Conservation (phyloP, 1,140 invertebrate genomes). For the Drusus annulatus region DNA sequence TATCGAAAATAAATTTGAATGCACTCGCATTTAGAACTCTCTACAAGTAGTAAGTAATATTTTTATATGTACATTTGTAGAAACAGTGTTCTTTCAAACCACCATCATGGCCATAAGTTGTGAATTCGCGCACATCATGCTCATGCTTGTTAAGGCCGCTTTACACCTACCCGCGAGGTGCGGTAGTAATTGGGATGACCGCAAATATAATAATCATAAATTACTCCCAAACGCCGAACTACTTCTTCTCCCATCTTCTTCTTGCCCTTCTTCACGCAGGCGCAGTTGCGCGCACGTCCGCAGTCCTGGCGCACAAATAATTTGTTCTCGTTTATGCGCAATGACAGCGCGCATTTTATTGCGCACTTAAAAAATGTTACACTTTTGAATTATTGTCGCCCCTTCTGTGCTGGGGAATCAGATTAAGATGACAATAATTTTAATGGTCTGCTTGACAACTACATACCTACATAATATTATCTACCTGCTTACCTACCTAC, state of each 20-base stretch:
- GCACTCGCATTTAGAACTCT: no score
- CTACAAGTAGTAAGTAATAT: no score
- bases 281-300: not conserved
- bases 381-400: conserved; percentile 15
- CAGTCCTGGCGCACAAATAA: conserved; percentile 41
- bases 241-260: no score
- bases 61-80: no score
- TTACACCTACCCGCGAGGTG: conserved; percentile 17
- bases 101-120: not conserved
- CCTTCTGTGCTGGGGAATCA: conserved; percentile 10
- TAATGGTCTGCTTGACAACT: no score
- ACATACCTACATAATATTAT: no score
- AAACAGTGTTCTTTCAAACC: not conserved
- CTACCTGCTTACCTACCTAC: no score
- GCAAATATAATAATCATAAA: conserved; percentile 47
- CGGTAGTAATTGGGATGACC: conserved; percentile 44
- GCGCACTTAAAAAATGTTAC: conserved; percentile 5
- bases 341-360: conserved; percentile 45
- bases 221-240: conserved; percentile 13
- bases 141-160: conserved; percentile 28
- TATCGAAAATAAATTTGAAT: no score
- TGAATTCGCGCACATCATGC: conserved; percentile 29
- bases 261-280: no score
- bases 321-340: conserved; percentile 49
- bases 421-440: conserved; percentile 4